These are phyloP conservation scores for Pachyseris speciosa DNA, from an alignment of 64 coral and sea anemone genomes.

Conservation along the genomic window DNA sequence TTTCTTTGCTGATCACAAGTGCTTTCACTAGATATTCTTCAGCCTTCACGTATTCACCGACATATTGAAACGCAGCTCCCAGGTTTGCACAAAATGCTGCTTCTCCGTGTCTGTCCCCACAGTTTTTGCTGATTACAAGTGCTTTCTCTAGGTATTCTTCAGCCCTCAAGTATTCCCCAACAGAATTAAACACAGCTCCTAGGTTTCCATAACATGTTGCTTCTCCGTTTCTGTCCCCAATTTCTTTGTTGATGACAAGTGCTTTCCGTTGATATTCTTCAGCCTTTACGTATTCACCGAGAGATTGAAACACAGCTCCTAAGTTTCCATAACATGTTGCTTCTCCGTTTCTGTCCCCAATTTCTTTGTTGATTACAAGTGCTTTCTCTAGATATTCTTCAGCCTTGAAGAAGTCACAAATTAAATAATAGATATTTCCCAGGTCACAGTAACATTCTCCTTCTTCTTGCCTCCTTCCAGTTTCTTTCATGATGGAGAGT, in stretches of 20 bases:
- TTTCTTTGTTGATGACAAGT: not conserved
- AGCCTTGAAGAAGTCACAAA: not conserved
- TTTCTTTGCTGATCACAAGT: not conserved
- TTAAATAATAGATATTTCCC: not conserved
- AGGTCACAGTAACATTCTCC: not conserved
- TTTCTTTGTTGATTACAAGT: not conserved
- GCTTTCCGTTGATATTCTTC: not conserved
- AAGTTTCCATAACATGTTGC: not conserved
- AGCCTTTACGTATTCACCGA: not conserved
- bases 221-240: not conserved
- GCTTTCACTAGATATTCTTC: not conserved
- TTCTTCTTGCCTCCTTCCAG: not conserved
- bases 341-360: not conserved
- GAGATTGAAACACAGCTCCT: not conserved
- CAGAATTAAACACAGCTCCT: not conserved
- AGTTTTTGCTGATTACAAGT: not conserved
- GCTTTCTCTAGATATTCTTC: not conserved
- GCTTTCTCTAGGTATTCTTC: not conserved
- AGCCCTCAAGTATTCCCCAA: not conserved
- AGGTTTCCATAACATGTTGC: not conserved
- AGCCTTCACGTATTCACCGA: not conserved
- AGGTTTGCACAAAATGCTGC: not conserved
- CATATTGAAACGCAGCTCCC: not conserved
- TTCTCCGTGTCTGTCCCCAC: not conserved
- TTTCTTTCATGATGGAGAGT: not conserved